phyloP scores from a whole-genome alignment of 2,888 invertebrate genomes.

The Lasioglossum lativentre region DNA sequence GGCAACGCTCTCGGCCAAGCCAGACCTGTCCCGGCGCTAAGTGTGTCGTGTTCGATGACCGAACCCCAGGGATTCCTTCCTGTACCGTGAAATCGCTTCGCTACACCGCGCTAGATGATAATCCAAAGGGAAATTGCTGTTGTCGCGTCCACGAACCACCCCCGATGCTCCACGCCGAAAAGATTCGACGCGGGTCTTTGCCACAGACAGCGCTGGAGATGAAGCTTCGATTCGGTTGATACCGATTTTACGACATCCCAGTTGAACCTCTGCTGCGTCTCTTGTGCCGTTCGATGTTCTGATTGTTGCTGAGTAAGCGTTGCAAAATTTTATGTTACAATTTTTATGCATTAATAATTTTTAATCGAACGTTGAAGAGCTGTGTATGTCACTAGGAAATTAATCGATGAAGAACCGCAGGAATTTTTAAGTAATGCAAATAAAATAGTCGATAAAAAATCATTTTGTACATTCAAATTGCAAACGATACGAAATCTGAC shows the following conservation, averaged over 20 bases:
- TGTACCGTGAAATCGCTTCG: conserved; percentile 65
- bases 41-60: conserved; percentile 57
- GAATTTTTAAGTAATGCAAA: not conserved
- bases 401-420: not conserved
- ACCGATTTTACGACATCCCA: not conserved
- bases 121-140: conserved; percentile 48
- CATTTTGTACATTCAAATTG: not conserved
- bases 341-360: not conserved
- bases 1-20: not conserved
- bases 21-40: conserved; percentile 47
- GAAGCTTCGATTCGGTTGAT: not conserved
- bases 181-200: not conserved
- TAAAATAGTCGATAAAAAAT: too few species aligned
- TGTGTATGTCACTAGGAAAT: not conserved
- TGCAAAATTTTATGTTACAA: not conserved
- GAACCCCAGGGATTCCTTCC: conserved; percentile 10
- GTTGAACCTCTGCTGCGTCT: not conserved
- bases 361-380: not conserved
- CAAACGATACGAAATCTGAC: too few species aligned
- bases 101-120: conserved; percentile 44
- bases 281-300: not conserved
- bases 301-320: not conserved
- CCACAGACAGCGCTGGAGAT: not conserved
- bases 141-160: conserved; percentile 20
- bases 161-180: too few species aligned